Percentiles rank a stretch among this genome's conserved stretches.
phyloP scores from a whole-genome alignment of 1,140 invertebrate genomes.

The Brachionus plicatilis region DNA sequence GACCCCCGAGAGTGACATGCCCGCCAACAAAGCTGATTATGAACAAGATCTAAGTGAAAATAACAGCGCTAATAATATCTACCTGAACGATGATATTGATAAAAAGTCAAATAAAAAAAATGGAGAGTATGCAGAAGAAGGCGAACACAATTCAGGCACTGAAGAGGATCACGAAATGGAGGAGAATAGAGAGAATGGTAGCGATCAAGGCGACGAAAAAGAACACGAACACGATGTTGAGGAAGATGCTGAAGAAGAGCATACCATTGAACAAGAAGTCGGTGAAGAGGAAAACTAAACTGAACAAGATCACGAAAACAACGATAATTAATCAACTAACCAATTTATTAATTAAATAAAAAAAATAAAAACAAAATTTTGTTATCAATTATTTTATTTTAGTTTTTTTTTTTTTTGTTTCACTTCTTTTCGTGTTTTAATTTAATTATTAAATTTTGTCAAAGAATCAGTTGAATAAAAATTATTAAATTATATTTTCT shows the following conservation, averaged over 20 bases:
- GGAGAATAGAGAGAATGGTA: neutral
- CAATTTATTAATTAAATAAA: neutral
- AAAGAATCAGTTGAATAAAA: neutral
- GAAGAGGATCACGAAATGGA: neutral
- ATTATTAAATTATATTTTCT: neutral
- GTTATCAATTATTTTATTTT: neutral
- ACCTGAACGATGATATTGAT: neutral
- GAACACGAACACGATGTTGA: neutral
- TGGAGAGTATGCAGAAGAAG: neutral
- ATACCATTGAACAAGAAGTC: neutral
- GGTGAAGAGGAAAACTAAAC: neutral
- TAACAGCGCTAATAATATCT: conserved; percentile 15
- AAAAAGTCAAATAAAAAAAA: neutral
- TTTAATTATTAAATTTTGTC: neutral
- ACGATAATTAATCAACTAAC: neutral
- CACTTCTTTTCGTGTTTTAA: neutral
- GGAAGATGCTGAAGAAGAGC: neutral
- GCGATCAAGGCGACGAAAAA: neutral
- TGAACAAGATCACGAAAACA: neutral
- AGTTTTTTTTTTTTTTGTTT: neutral
- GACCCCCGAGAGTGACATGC: neutral
- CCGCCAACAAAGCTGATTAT: neutral
- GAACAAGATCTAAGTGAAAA: conserved; percentile 9
- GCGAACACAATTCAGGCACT: neutral
- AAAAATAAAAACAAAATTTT: neutral